These are phyloP conservation scores for Dinoponera quadriceps DNA, from an alignment of 1,140 invertebrate species.

Conservation along the genomic window DNA sequence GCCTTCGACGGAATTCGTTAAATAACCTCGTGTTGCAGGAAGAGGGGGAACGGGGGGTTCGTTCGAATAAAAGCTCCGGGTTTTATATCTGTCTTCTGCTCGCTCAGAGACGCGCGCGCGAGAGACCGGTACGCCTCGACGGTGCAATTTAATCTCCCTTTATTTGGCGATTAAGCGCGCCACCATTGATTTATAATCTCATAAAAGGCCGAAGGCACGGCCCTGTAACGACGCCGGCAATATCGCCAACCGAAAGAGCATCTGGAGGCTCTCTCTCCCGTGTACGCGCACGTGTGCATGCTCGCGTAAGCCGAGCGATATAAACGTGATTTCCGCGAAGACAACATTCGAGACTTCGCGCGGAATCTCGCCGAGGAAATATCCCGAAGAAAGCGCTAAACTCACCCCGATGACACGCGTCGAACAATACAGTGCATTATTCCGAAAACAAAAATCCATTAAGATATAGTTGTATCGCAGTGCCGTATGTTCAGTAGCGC, in stretches of 20 bases:
- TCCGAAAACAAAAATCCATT: too few relatives aligned
- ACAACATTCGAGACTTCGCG: slow-evolving; percentile 26
- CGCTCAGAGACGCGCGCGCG: slow-evolving; percentile 24
- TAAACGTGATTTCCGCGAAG: slow-evolving; percentile 29
- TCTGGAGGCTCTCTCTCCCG: slow-evolving; percentile 6
- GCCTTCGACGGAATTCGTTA: slow-evolving; percentile 24
- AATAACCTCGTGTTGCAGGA: slow-evolving; percentile 22
- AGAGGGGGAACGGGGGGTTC: neutral
- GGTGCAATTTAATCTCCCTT: slow-evolving; percentile 73
- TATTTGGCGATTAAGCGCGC: slow-evolving; percentile 76
- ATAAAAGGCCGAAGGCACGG: slow-evolving; percentile 70
- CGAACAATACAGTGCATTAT: neutral
- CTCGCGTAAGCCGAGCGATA: slow-evolving; percentile 16
- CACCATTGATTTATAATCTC: slow-evolving; percentile 78
- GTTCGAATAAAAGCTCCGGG: slow-evolving; percentile 36
- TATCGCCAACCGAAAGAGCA: slow-evolving; percentile 37
- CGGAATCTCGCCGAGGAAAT: slow-evolving; percentile 19
- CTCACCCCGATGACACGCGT: neutral
- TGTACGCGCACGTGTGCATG: neutral
- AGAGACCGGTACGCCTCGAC: slow-evolving; percentile 46
- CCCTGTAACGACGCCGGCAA: slow-evolving; percentile 54
- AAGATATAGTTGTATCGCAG: too few relatives aligned
- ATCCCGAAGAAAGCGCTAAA: neutral
- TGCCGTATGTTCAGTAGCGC: too few relatives aligned
- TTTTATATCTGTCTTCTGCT: slow-evolving; percentile 52